These are phyloP conservation scores for Lytechinus pictus DNA, from an alignment of 35 echinoderm and acorn worm genomes.

Conservation along the genomic window DNA sequence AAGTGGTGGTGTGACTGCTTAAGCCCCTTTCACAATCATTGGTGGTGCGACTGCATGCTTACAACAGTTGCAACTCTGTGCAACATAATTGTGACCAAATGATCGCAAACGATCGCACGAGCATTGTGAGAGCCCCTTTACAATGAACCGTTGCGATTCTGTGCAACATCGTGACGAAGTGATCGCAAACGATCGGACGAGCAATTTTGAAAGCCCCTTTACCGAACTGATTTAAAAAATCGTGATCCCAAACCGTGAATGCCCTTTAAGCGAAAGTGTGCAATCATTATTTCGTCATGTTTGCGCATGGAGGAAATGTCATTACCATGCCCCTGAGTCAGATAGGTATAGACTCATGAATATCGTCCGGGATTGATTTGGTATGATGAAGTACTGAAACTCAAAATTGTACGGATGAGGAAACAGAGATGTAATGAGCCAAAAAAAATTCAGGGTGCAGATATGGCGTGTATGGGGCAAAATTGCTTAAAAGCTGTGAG, in stretches of 20 bases:
- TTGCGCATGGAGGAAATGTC: neutral
- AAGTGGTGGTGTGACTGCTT: no score
- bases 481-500: no score
- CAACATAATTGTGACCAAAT: neutral
- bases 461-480: no score
- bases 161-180: neutral
- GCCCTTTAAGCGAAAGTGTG: neutral
- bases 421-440: no score
- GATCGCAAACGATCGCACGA: neutral
- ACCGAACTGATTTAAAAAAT: neutral
- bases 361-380: no score
- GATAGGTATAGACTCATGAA: neutral
- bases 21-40: no score
- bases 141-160: neutral
- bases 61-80: neutral
- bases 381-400: no score
- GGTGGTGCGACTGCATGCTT: no score
- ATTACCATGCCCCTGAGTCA: neutral
- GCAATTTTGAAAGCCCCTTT: neutral
- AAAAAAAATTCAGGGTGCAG: no score
- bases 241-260: neutral
- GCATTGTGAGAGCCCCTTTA: neutral
- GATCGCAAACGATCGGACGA: neutral
- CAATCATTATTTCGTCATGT: neutral
- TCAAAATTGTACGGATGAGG: no score